These are phyloP conservation scores for Danionella cerebrum DNA, from an alignment of 2,113 vertebrate genomes.

Conservation along the genomic window DNA sequence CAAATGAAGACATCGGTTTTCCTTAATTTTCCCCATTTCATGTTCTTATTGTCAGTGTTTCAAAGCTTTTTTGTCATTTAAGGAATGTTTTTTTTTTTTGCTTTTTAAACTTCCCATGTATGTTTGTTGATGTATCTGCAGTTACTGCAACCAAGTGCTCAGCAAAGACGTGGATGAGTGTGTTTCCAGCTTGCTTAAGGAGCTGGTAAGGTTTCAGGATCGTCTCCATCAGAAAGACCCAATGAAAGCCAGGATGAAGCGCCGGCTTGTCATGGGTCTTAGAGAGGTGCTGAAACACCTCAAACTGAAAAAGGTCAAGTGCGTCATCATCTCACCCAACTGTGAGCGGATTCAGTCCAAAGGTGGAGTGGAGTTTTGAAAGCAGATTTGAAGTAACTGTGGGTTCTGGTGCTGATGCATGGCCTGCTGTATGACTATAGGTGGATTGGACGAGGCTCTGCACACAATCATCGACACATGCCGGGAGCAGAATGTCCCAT, in stretches of 20 bases:
- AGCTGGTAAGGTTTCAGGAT: constrained; percentile 94
- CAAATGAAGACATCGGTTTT: too few relatives aligned
- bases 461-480: constrained; percentile 85
- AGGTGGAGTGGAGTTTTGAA: constrained; percentile 65
- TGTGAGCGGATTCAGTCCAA: constrained; percentile 93
- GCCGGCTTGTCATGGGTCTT: constrained; percentile 91
- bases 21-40: too few relatives aligned
- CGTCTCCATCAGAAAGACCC: constrained; percentile 95
- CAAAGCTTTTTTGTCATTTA: neutral
- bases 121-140: constrained; percentile 50
- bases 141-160: constrained; percentile 94
- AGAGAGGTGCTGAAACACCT: constrained; percentile 93
- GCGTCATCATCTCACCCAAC: constrained; percentile 94
- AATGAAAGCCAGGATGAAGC: constrained; percentile 89
- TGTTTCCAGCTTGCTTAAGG: constrained; percentile 80
- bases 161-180: constrained; percentile 91
- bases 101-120: too few relatives aligned
- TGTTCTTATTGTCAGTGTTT: neutral
- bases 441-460: constrained; percentile 89
- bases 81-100: neutral
- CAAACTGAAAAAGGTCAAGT: constrained; percentile 87
- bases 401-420: neutral
- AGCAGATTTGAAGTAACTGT: neutral
- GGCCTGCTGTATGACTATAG: constrained; percentile 52
- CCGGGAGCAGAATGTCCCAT: constrained; percentile 84